Base-by-base conservation (phyloP, 2,797 vertebrate genomes). In the Oreochromis mossambicus region DNA sequence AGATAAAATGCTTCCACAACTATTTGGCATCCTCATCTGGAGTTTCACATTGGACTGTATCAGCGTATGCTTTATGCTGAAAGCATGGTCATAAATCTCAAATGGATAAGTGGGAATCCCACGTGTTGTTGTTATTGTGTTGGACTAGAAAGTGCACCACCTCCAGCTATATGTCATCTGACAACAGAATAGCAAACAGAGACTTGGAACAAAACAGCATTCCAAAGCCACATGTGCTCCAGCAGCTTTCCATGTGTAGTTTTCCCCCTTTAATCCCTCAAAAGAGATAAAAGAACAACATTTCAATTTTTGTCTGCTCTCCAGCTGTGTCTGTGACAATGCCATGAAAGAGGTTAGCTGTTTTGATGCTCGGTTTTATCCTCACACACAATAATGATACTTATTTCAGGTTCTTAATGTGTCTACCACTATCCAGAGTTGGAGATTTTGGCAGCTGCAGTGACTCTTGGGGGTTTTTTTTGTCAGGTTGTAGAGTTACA, bases 141-240 rank as follows among this genome's bases (percentile, higher is more conserved):
- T 78, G 41, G 29, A 77, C 76, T 66, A 80, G 34, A 85, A 75
- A 55, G 76, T 78, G 79, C 80, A 78, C 70, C 73, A 90, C 75
- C 52, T 76, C 46, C 73, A 68, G 75, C 51, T 79, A 54, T 78
- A 80, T 82, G 43, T 88, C 78, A 79, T 52, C 80, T 86, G 79
- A 89, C 78, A 81, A 85, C 78, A 84, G 77, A 75, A 81, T 77
- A 75, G 83, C 68, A 77, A 90, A 90, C 79, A 88, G 86, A 15
- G 8, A 83, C 83, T 89, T 55, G 51, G n/a, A 80, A 85, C 55
- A 85, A 87, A 88, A 86, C 81, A 87, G 78, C 88, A 94, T 93
- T 92, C 91, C 90, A 2, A 87, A 80, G 77, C 80, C 89, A 92
- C 89, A 91, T 94, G 92, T 91, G 91, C 83, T 88, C 87, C 90